These are phyloP conservation scores for Blastobasis lacticolella DNA, from an alignment of 2,888 invertebrate genomes.

Conservation along the genomic window DNA sequence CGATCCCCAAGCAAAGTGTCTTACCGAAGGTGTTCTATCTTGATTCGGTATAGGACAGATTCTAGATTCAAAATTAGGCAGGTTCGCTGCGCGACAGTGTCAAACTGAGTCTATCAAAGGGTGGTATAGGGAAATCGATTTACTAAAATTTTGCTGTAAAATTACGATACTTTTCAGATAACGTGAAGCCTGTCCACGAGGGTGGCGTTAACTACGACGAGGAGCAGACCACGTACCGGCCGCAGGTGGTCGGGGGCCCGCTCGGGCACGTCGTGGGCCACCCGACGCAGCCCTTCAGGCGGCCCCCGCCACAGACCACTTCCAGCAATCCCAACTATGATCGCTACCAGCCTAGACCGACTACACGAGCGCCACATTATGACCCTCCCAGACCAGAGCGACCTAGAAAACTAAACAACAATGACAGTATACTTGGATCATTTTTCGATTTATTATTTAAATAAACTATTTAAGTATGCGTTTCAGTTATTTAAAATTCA, in stretches of 20 bases:
- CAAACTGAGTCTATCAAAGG: too few relatives aligned
- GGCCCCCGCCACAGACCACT: not conserved
- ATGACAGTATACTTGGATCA: constrained; percentile 42
- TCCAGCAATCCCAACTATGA: not conserved
- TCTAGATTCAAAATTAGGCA: too few relatives aligned
- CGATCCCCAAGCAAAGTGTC: too few relatives aligned
- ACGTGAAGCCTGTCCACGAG: constrained; percentile 57
- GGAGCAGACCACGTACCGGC: constrained; percentile 36
- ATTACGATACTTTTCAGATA: constrained; percentile 29
- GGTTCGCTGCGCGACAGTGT: too few relatives aligned
- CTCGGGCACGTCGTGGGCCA: constrained; percentile 46
- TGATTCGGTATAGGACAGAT: too few relatives aligned
- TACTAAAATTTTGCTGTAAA: too few relatives aligned
- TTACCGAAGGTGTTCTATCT: too few relatives aligned
- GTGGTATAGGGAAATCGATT: too few relatives aligned
- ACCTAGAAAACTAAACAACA: constrained; percentile 26
- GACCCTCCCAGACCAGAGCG: constrained; percentile 16
- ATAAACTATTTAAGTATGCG: constrained; percentile 21
- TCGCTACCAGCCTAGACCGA: not conserved
- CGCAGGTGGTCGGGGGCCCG: constrained; percentile 46
- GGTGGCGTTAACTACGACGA: constrained; percentile 24
- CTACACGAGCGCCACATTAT: constrained; percentile 5
- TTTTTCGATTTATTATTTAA: constrained; percentile 56
- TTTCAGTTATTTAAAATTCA: not conserved
- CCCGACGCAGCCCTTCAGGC: constrained; percentile 28